phyloP scores from a whole-genome alignment of 1,140 invertebrate species.

The Eumaeus atala region DNA sequence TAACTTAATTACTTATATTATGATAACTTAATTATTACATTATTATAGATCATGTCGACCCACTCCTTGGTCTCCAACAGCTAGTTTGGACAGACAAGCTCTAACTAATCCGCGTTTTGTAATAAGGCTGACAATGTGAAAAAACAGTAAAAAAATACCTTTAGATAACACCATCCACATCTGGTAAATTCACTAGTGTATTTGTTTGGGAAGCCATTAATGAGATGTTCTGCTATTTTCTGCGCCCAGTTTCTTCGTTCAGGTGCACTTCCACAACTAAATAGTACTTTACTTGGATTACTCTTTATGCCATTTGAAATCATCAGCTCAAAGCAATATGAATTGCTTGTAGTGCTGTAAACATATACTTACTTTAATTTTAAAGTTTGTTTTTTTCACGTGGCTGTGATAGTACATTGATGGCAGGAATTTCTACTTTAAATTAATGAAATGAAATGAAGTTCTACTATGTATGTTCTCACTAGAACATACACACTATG shows the following conservation, averaged over 20 bases:
- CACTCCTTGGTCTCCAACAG: no score
- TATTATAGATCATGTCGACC: no score
- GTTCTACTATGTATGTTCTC: no score
- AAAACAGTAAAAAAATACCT: no score
- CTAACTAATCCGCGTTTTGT: no score
- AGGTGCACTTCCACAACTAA: slow-evolving; percentile 50
- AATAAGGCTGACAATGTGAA: no score
- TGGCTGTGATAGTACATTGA: no score
- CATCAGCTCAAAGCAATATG: slow-evolving; percentile 54
- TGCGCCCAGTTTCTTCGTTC: slow-evolving; percentile 59
- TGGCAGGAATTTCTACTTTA: not conserved
- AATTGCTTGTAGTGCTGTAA: slow-evolving; percentile 46
- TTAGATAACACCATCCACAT: slow-evolving; percentile 61
- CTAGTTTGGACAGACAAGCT: no score
- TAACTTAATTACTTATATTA: no score
- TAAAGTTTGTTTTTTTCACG: not conserved
- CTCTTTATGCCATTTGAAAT: slow-evolving; percentile 35
- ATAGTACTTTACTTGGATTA: slow-evolving; percentile 44
- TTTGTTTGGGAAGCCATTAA: slow-evolving; percentile 43
- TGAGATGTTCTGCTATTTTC: slow-evolving; percentile 52
- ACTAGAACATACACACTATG: no score
- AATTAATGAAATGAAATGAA: slow-evolving; percentile 12
- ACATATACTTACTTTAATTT: slow-evolving; percentile 13
- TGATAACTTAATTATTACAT: no score
- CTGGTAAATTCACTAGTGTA: slow-evolving; percentile 54